phyloP scores from a whole-genome alignment of 2,113 vertebrate species.

The Sceloporus undulatus region DNA sequence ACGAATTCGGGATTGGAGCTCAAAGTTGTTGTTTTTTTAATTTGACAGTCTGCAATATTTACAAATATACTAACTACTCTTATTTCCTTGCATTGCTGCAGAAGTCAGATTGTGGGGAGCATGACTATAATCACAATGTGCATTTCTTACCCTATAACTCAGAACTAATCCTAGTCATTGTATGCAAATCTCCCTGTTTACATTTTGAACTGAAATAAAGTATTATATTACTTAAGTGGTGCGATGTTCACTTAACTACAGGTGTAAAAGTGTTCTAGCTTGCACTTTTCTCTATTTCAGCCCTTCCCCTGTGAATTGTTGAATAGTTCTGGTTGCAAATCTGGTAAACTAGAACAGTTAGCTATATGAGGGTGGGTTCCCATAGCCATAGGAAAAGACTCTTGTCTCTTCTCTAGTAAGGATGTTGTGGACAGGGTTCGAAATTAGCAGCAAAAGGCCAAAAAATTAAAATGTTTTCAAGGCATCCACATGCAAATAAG shows the following conservation, averaged over 20 bases:
- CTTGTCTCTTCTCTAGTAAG: background rate
- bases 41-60: background rate
- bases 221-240: background rate
- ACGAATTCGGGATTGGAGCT: background rate
- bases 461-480: slow-evolving; percentile 16
- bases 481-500: background rate
- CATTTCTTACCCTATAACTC: background rate
- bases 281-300: slow-evolving; percentile 22
- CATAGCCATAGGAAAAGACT: background rate
- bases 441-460: slow-evolving; percentile 25
- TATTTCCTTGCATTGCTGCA: slow-evolving; percentile 24
- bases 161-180: background rate
- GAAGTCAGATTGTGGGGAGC: slow-evolving; percentile 5
- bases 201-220: background rate
- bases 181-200: background rate
- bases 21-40: background rate
- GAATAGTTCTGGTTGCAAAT: slow-evolving; percentile 22
- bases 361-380: background rate
- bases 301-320: slow-evolving; percentile 32
- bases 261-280: background rate
- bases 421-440: background rate
- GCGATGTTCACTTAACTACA: background rate
- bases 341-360: background rate
- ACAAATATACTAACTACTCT: background rate
- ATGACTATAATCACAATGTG: background rate